Evolutionary conservation across 1,140 invertebrate species (phyloP).

Genomic region (Megathymus violae): DNA sequence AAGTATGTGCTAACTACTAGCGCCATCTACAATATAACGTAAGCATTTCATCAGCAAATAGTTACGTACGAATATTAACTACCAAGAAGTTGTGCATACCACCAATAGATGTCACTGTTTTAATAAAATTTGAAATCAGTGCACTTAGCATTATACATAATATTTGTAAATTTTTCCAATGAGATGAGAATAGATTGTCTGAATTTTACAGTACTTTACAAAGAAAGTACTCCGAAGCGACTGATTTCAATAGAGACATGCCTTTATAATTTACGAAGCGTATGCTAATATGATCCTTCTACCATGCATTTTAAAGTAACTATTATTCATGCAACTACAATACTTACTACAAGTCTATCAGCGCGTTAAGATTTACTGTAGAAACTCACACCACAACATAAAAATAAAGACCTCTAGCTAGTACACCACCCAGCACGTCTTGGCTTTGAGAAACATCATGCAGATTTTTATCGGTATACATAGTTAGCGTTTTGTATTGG

Average conservation of each 20-base stretch:
- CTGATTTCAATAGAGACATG: slow-evolving; percentile 69
- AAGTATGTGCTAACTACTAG: slow-evolving; percentile 8
- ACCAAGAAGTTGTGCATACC: not conserved
- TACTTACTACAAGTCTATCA: not conserved
- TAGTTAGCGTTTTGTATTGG: too few species aligned
- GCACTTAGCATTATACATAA: slow-evolving; percentile 36
- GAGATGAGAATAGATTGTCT: slow-evolving; percentile 47
- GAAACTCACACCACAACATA: slow-evolving; percentile 3
- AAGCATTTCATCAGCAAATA: slow-evolving; percentile 4
- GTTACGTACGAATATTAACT: not conserved
- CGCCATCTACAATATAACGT: slow-evolving; percentile 63
- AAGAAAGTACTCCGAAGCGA: slow-evolving; percentile 68
- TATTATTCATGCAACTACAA: slow-evolving; percentile 5
- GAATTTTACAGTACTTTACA: slow-evolving; percentile 50
- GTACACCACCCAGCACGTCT: not conserved
- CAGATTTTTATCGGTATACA: too few species aligned
- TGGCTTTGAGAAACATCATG: not conserved
- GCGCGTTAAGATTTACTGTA: not conserved
- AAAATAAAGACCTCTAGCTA: not conserved
- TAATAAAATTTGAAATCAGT: slow-evolving; percentile 70
- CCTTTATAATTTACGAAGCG: slow-evolving; percentile 27
- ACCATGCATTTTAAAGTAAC: not conserved
- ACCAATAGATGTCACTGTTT: slow-evolving; percentile 75
- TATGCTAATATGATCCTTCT: not conserved
- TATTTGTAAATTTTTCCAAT: slow-evolving; percentile 61